Base-by-base conservation (phyloP, 2,113 vertebrate genomes). In the Suricata suricatta region DNA sequence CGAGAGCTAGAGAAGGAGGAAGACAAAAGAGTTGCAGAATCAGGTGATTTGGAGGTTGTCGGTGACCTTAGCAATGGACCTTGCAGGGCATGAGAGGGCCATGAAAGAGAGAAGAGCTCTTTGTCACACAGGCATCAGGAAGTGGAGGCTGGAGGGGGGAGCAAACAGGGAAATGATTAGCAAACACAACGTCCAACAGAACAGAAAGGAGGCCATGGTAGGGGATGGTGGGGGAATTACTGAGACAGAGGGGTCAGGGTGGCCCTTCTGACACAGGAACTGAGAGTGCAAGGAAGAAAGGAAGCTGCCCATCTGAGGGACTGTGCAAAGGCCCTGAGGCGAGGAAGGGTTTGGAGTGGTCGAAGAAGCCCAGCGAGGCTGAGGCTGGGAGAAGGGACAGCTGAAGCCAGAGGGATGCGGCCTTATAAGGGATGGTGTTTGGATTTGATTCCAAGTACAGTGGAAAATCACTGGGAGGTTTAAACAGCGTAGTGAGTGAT, bases 361-460 rank as follows among this genome's bases (percentile, higher is more conserved):
- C 87, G 47, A 71, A 60, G 83, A 84, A 92, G 38, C 72, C 80
- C 41, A 35, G 83, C 5, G 44, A 90, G 76, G 21, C 79, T 86
- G 88, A 66, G 82, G 60, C 52, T 0, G 15, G 81, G 92, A 80
- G 63, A 91, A 77, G 25, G 9, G 0, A 76, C 64, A 80, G n/a
- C 88, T 52, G 86, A 96, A 96, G 95, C 88, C 13, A 14, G 93
- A 90, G 83, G 95, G 93, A 88, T 33, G 69, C 60, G 31, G 71
- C 91, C 88, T 96, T 97, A 94, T 97, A 92, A 95, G 96, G 96
- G 97, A 90, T 90, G 91, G 83, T 88, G 97, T 95, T 95, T 97
- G 96, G 88, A 71, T 76, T 93, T 86, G 74, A 90, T 90, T 84
- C 54, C 38, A 93, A 96, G 83, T 76, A 64, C 5, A 57, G 81